These are phyloP conservation scores for Corydoras maculifer DNA, from an alignment of 2,113 vertebrate genomes.

Conservation along the genomic window DNA sequence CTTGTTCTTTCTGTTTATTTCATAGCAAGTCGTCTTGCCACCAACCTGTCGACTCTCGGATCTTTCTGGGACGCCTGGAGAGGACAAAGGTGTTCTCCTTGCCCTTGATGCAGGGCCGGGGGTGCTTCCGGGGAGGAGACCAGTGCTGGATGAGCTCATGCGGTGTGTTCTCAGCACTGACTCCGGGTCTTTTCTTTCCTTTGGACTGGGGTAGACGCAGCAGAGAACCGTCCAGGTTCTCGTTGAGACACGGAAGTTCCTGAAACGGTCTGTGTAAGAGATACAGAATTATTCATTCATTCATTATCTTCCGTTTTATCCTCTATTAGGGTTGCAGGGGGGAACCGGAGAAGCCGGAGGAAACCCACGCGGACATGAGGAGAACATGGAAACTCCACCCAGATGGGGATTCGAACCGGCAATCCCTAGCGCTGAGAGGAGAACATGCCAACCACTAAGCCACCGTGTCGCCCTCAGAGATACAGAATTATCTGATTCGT, in stretches of 20 bases:
- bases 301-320: too few species aligned
- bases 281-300: too few species aligned
- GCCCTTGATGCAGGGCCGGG: conserved; percentile 53
- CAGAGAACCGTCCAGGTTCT: conserved; percentile 61
- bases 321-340: too few species aligned
- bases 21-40: background rate
- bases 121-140: conserved; percentile 67
- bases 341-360: too few species aligned
- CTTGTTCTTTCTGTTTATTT: background rate
- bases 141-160: conserved; percentile 66
- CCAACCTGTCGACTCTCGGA: conserved; percentile 60
- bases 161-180: conserved; percentile 73
- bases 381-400: too few species aligned
- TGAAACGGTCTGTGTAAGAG: conserved; percentile 69
- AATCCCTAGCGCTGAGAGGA: too few species aligned
- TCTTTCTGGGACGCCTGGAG: conserved; percentile 62
- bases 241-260: conserved; percentile 65
- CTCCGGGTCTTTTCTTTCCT: conserved; percentile 35
- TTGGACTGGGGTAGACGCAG: conserved; percentile 44
- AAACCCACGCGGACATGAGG: too few species aligned
- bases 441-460: too few species aligned
- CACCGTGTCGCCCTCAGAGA: too few species aligned
- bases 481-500: too few species aligned
- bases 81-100: conserved; percentile 67
- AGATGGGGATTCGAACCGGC: too few species aligned